phyloP scores from a whole-genome alignment of 2,888 invertebrate genomes.

The Tenthredo scrophulariae region DNA sequence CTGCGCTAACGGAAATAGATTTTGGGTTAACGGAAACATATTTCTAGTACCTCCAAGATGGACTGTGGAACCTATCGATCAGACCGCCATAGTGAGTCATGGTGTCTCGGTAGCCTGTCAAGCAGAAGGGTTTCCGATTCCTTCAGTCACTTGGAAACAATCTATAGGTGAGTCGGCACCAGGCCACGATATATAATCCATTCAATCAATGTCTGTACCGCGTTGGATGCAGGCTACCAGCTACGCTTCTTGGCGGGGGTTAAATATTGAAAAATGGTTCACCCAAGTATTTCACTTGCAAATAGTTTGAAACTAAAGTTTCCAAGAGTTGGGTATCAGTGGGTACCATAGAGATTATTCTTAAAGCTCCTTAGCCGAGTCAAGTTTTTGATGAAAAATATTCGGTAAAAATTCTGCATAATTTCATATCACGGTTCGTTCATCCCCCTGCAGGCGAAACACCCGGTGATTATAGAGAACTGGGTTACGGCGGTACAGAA shows the following conservation, averaged over 20 bases:
- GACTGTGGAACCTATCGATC: slow-evolving; percentile 86
- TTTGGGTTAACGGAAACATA: slow-evolving; percentile 60
- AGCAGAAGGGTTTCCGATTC: slow-evolving; percentile 88
- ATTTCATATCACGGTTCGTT: too few species aligned
- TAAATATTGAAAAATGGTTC: slow-evolving; percentile 24
- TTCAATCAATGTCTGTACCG: slow-evolving; percentile 5
- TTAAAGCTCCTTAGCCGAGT: neutral
- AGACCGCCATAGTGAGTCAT: slow-evolving; percentile 86
- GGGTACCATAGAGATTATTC: neutral
- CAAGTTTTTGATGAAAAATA: neutral
- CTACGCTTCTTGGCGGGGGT: neutral
- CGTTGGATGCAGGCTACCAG: neutral
- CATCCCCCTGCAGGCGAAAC: slow-evolving; percentile 73
- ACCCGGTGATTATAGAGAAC: slow-evolving; percentile 80
- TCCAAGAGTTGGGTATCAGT: neutral
- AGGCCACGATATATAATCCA: neutral
- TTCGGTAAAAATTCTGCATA: too few species aligned
- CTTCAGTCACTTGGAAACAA: slow-evolving; percentile 81
- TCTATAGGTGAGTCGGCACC: slow-evolving; percentile 78
- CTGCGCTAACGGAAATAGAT: slow-evolving; percentile 35
- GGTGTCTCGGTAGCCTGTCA: slow-evolving; percentile 85
- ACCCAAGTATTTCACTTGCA: slow-evolving; percentile 35
- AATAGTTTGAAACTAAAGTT: neutral
- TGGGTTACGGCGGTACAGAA: slow-evolving; percentile 78
- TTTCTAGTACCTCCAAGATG: slow-evolving; percentile 88